Evolutionary conservation across 2,888 invertebrate genomes (phyloP).

Genomic region (Ormyrus labotus): DNA sequence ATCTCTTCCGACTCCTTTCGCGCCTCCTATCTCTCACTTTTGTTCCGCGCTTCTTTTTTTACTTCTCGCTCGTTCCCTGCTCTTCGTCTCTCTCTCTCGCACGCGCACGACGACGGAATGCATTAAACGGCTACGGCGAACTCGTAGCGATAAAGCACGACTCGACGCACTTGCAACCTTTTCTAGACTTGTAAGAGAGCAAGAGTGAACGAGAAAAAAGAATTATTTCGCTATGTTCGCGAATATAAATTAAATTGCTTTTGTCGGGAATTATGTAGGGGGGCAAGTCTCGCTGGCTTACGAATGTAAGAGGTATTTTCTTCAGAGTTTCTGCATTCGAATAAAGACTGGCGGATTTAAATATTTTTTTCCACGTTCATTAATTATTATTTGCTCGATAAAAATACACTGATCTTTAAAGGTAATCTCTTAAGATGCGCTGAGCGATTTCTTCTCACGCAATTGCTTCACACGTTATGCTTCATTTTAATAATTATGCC

Average conservation of each 20-base stretch:
- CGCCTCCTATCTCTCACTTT: conserved; percentile 14
- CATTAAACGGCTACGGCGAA: conserved; percentile 20
- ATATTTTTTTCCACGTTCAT: too few species aligned
- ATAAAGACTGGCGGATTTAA: too few species aligned
- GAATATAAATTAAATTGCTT: conserved; percentile 41
- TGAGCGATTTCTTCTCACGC: too few species aligned
- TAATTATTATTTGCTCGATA: too few species aligned
- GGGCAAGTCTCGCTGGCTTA: too few species aligned
- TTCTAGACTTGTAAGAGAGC: not conserved
- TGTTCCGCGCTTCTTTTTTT: not conserved
- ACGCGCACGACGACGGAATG: conserved; percentile 3
- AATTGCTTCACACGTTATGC: too few species aligned
- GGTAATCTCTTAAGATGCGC: too few species aligned
- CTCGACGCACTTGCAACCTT: conserved; percentile 28
- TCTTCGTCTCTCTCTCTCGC: not conserved
- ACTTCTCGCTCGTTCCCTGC: not conserved
- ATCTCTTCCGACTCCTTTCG: conserved; percentile 13
- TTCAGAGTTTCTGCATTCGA: too few species aligned
- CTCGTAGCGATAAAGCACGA: conserved; percentile 43
- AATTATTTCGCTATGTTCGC: conserved; percentile 29
- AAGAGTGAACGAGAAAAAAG: conserved; percentile 2
- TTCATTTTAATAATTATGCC: too few species aligned
- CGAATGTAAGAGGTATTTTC: too few species aligned
- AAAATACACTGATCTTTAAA: too few species aligned
- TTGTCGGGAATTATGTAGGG: not conserved